phyloP scores from a whole-genome alignment of 2,888 invertebrate genomes.

The Calliopum simillimum region DNA sequence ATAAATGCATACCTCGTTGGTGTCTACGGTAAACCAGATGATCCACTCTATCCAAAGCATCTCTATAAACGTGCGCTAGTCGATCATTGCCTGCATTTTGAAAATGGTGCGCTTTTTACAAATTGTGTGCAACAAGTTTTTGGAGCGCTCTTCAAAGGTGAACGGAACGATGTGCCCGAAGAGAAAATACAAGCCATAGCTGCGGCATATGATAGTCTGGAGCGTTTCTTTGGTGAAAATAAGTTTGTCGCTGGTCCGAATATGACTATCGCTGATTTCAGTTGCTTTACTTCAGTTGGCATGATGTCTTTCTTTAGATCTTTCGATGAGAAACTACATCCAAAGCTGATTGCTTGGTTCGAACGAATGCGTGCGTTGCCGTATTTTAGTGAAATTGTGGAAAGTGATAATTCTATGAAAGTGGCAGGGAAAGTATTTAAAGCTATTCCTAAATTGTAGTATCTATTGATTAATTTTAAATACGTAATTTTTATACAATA shows the following conservation, averaged over 20 bases:
- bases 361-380: slow-evolving; percentile 49
- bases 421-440: no score
- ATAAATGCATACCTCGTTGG: slow-evolving; percentile 46
- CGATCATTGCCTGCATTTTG: background rate
- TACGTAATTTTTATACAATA: no score
- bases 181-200: slow-evolving; percentile 45
- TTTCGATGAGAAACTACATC: slow-evolving; percentile 45
- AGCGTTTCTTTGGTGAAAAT: slow-evolving; percentile 49
- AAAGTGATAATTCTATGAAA: background rate
- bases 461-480: no score
- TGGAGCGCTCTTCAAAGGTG: slow-evolving; percentile 2
- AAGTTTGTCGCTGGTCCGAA: slow-evolving; percentile 54
- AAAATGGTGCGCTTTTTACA: background rate
- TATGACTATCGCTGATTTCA: slow-evolving; percentile 61
- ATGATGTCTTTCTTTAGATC: slow-evolving; percentile 45
- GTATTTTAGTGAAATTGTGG: slow-evolving; percentile 56
- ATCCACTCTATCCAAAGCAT: background rate
- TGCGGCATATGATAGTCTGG: slow-evolving; percentile 50
- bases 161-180: slow-evolving; percentile 37
- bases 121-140: slow-evolving; percentile 32
- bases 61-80: background rate
- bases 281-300: slow-evolving; percentile 52
- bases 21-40: slow-evolving; percentile 48
- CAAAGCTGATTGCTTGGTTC: slow-evolving; percentile 52
- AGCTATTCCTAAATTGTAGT: no score